Percentiles rank a stretch among this genome's conserved stretches.
Conservation (phyloP, 2,888 invertebrate species). For the Achlya flavicornis region DNA sequence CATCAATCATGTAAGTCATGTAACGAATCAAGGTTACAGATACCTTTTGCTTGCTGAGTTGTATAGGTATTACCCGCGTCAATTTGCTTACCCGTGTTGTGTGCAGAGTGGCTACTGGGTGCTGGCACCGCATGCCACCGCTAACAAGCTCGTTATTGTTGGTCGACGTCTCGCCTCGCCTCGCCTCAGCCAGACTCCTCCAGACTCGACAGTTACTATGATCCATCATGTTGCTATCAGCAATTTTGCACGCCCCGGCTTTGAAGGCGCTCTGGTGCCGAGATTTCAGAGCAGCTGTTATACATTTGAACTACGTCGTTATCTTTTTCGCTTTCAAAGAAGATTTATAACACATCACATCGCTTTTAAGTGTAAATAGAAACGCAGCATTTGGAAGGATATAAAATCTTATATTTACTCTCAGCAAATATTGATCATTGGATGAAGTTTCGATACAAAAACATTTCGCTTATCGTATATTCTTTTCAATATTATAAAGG, state of each 20-base stretch:
- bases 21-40: slow-evolving; percentile 29
- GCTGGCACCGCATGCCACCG: slow-evolving; percentile 21
- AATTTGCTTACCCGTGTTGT: slow-evolving; percentile 28
- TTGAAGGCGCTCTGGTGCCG: slow-evolving; percentile 32
- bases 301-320: slow-evolving; percentile 3
- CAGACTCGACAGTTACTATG: slow-evolving; percentile 20
- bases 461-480: not conserved
- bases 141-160: slow-evolving; percentile 51
- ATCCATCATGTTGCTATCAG: slow-evolving; percentile 58
- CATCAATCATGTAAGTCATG: slow-evolving; percentile 30
- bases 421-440: not conserved
- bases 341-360: not conserved
- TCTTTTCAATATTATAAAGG: slow-evolving; percentile 17
- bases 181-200: slow-evolving; percentile 7
- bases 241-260: slow-evolving; percentile 58
- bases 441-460: not conserved
- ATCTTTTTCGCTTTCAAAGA: slow-evolving; percentile 4
- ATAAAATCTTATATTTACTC: not conserved
- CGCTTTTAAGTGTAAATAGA: slow-evolving; percentile 1
- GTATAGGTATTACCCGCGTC: slow-evolving; percentile 29
- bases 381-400: not conserved
- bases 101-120: slow-evolving; percentile 24
- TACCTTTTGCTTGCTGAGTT: slow-evolving; percentile 18
- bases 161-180: slow-evolving; percentile 16
- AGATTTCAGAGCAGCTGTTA: slow-evolving; percentile 31